phyloP scores from a whole-genome alignment of 2,113 vertebrate genomes.

The Hippolais icterina region DNA sequence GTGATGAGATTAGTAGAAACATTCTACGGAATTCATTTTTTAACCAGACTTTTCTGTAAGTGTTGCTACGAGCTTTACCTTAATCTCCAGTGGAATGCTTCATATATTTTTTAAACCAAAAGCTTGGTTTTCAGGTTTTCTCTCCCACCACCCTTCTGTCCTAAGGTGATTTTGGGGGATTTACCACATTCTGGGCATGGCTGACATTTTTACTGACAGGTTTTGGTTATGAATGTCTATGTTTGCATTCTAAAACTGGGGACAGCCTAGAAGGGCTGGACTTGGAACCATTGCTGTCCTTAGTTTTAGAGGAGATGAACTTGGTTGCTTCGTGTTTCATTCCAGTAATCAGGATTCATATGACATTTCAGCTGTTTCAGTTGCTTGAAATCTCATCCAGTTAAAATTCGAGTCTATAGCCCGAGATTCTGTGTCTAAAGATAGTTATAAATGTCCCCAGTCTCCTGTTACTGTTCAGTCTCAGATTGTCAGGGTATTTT shows the following conservation, averaged over 20 bases:
- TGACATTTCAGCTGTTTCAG: neutral
- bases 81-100: neutral
- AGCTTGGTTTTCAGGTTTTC: neutral
- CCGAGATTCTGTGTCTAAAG: conserved; percentile 24
- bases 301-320: neutral
- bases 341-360: neutral
- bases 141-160: neutral
- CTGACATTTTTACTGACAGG: neutral
- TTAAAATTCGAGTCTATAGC: neutral
- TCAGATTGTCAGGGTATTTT: conserved; percentile 16
- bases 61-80: neutral
- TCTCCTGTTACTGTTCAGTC: conserved; percentile 15
- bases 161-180: neutral
- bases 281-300: neutral
- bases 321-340: neutral
- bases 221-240: neutral
- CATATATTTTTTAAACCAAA: neutral
- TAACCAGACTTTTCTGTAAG: neutral
- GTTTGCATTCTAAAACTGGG: neutral
- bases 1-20: neutral
- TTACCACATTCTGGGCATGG: neutral
- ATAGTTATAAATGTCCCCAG: neutral
- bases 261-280: neutral
- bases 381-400: conserved; percentile 39
- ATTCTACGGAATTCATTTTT: neutral